Evolutionary conservation across 2,888 invertebrate species (phyloP), one percentile per base, ranked within the genome.

Genomic region (Liposcelis brunnea): DNA sequence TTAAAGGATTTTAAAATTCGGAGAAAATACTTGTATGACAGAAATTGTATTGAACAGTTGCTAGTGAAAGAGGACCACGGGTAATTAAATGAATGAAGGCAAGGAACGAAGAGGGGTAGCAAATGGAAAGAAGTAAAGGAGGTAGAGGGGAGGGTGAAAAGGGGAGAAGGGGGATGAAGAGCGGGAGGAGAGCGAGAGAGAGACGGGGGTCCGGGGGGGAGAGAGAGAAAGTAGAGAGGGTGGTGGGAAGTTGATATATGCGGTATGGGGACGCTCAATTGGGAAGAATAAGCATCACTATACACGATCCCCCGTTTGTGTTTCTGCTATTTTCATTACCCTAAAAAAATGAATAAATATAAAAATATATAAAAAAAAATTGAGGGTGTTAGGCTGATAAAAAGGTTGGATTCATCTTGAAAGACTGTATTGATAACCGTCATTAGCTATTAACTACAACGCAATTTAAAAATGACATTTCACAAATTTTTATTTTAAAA

Each of bases 211-310:
- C 11, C 14, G 19, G 43, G 32, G 31, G 4, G 31, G n/a, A 32
- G 31, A 14, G n/a, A 32, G 31, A 26, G 26, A 43, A 19, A 21
- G 31, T 12, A 15, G 43, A 31, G 31, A 15, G 26, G 31, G 15
- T 14, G 26, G 26, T 26, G 32, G 43, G 31, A 31, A 12, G 43
- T 12, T 31, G 40, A 40, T 40, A 40, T 40, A 40, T 40, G 40
- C 40, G 40, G 40, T 40, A 40, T 40, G 40, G 40, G 19, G 40
- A 40, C 40, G 31, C 43, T 43, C 43, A 43, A 43, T 43, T 32
- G 31, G 14, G 12, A 31, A 26, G 31, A 43, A 43, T 32, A 43
- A 26, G 32, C 43, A 26, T 26, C 26, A 26, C 26, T 26, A 26
- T 26, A 26, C 26, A 26, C 26, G 26, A 26, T 26, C 26, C 26